A percentile compares a stretch with the other conserved stretches of the same genome.
phyloP scores from a whole-genome alignment of 1,140 invertebrate species.

The Drosophila pandora region DNA sequence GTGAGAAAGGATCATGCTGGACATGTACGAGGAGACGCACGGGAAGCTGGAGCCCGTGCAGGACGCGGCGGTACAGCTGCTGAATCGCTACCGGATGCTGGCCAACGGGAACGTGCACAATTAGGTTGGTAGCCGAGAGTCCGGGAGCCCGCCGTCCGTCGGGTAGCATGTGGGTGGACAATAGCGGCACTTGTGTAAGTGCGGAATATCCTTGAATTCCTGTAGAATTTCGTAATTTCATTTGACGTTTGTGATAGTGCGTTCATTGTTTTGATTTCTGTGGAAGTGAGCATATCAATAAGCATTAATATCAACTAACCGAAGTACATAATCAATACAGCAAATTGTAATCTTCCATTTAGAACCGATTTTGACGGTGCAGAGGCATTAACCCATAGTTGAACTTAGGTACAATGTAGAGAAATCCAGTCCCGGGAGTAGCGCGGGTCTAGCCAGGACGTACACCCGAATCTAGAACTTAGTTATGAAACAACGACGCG shows the following conservation, averaged over 20 bases:
- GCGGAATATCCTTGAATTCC: constrained; percentile 50
- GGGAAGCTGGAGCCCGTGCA: constrained; percentile 66
- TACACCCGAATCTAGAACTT: constrained; percentile 21
- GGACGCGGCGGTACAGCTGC: constrained; percentile 61
- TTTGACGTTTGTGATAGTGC: constrained; percentile 74
- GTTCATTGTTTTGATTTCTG: constrained; percentile 12
- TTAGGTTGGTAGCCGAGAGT: constrained; percentile 17
- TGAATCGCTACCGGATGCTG: constrained; percentile 73
- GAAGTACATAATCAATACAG: constrained; percentile 69
- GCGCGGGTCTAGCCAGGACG: constrained; percentile 25
- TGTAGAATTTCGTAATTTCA: constrained; percentile 55
- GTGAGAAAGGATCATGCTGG: constrained; percentile 77
- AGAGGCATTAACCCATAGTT: constrained; percentile 60
- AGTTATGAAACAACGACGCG: constrained; percentile 52
- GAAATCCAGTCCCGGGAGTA: constrained; percentile 25
- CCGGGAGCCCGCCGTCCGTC: neutral
- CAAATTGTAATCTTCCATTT: constrained; percentile 72
- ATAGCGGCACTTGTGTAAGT: constrained; percentile 68
- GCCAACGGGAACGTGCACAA: constrained; percentile 69
- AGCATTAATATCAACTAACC: constrained; percentile 44
- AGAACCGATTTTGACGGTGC: constrained; percentile 51
- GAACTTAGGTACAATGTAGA: constrained; percentile 36
- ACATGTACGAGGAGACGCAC: constrained; percentile 65
- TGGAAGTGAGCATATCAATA: constrained; percentile 55
- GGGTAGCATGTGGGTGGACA: constrained; percentile 41